Evolutionary conservation across 2,888 invertebrate genomes (phyloP).

Genomic region (Drosophila hamatofila): DNA sequence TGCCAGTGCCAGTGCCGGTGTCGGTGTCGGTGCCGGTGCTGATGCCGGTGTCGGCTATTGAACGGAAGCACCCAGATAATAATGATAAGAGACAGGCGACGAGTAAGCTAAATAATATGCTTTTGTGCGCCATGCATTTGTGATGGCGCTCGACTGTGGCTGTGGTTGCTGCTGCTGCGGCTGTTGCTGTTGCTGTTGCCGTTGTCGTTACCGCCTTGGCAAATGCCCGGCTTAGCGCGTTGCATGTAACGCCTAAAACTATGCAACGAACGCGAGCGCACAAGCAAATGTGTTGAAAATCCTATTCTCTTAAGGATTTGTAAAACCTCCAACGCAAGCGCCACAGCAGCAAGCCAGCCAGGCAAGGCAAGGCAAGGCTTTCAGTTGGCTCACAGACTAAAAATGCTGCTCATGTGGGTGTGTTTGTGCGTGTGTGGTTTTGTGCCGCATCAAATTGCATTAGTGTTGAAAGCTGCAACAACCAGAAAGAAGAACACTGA

Average conservation of each 20-base stretch:
- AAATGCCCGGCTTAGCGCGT: constrained; percentile 51
- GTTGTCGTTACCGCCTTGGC: constrained; percentile 23
- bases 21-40: not conserved
- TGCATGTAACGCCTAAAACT: constrained; percentile 73
- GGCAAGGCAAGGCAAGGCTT: constrained; percentile 17
- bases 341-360: constrained; percentile 23
- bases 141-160: constrained; percentile 30
- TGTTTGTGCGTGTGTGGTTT: constrained; percentile 65
- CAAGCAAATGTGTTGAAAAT: constrained; percentile 69
- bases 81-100: constrained; percentile 47
- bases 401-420: constrained; percentile 22
- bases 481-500: constrained; percentile 44
- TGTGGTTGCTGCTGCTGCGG: not conserved
- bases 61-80: constrained; percentile 64
- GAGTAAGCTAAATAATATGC: constrained; percentile 48
- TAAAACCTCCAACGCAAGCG: constrained; percentile 32
- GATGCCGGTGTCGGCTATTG: constrained; percentile 55
- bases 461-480: constrained; percentile 69
- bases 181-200: not conserved
- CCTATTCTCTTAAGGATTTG: constrained; percentile 72
- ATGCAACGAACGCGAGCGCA: constrained; percentile 56
- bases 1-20: not conserved
- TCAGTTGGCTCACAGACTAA: constrained; percentile 25
- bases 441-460: constrained; percentile 77
- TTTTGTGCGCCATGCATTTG: constrained; percentile 54